phyloP scores from a whole-genome alignment of 2,797 vertebrate genomes.

The Etheostoma nigrum region DNA sequence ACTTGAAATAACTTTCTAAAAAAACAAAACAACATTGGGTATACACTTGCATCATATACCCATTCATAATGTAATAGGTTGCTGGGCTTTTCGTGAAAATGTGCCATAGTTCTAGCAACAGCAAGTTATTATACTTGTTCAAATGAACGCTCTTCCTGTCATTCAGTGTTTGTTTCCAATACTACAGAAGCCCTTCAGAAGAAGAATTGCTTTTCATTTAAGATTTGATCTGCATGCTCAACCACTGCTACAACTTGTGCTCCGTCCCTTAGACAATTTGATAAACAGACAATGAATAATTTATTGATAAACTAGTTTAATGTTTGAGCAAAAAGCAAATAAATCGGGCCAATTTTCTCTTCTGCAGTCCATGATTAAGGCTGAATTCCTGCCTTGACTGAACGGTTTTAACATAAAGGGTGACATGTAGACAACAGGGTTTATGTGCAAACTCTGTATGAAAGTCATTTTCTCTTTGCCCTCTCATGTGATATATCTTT shows the following conservation, averaged over 20 bases:
- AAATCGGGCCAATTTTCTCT: constrained; percentile 21
- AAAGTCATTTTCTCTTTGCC: constrained; percentile 28
- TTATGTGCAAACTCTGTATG: constrained; percentile 7
- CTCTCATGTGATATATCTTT: constrained; percentile 29
- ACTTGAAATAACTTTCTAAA: constrained; percentile 7
- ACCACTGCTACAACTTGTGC: constrained; percentile 4
- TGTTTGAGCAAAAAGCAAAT: constrained; percentile 43
- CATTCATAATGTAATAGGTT: neutral
- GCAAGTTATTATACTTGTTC: constrained; percentile 44
- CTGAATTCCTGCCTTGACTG: constrained; percentile 21
- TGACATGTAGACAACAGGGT: constrained; percentile 3
- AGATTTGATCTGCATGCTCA: constrained; percentile 37
- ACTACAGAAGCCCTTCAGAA: constrained; percentile 39
- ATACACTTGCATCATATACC: constrained; percentile 10
- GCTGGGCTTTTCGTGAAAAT: constrained; percentile 42
- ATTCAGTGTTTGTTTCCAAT: constrained; percentile 37
- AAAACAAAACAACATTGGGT: constrained; percentile 1
- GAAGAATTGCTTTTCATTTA: constrained; percentile 40
- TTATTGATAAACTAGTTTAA: constrained; percentile 52
- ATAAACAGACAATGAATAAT: constrained; percentile 54
- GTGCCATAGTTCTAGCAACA: constrained; percentile 45
- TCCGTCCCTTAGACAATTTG: constrained; percentile 15
- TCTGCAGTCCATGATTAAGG: constrained; percentile 5
- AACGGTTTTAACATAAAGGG: constrained; percentile 8
- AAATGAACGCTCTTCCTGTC: constrained; percentile 45